Base-by-base conservation (phyloP, 2,113 vertebrate species). In the Scolopax mira region DNA sequence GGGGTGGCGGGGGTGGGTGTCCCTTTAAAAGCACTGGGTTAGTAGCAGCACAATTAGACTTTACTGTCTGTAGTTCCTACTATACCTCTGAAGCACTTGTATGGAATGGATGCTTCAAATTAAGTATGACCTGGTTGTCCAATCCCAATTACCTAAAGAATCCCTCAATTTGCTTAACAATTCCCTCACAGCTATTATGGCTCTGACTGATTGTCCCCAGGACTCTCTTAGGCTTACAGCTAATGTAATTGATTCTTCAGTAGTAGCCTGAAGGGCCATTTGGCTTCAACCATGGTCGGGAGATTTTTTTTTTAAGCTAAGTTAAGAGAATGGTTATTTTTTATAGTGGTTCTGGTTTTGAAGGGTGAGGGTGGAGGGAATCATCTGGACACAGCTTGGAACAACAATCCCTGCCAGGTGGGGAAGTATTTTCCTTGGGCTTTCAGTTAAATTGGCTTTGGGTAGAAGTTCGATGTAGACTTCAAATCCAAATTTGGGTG, bases 81-180 rank as follows among this genome's bases (percentile, higher is more conserved):
- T 96, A 5, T 91, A 97, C 94, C 90, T 96, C 94, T 71, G 92
- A 95, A 96, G 78, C 96, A 96, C 93, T 96, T 96, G 90, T 82
- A 97, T 94, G 95, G 96, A 94, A 97, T 94, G 89, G 93, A 96
- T 95, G 95, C 94, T 91, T 97, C 96, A 97, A 96, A 97, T 97
- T 97, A 96, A 96, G 93, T 96, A 92, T 96, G 94, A 94, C 95
- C 95, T 95, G 95, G 96, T 93, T 96, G 93, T 96, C 96, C 97
- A 97, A 96, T 96, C 95, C 95, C 97, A 97, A 96, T 96, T 96
- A 96, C 96, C 90, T 97, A 97, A 97, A 97, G 96, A 97, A 97
- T 97, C 96, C 95, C 94, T 97, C 94, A 95, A 95, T 97, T 97
- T 97, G 97, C 96, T 97, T 96, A 96, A 97, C 96, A 97, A 97